Evolutionary conservation across 2,888 invertebrate genomes (phyloP).

Genomic region (Cephalotes varians): DNA sequence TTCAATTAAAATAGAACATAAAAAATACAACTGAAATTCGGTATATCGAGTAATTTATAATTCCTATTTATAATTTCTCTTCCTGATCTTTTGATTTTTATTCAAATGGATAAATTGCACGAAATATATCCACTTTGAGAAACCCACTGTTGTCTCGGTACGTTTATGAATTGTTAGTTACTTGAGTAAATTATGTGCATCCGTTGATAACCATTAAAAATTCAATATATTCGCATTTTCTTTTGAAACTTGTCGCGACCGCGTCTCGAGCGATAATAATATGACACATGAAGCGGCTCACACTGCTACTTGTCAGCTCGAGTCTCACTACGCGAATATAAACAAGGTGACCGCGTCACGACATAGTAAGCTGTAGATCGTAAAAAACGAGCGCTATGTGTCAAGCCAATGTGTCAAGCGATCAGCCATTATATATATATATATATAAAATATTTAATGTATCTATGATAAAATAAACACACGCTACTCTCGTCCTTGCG

Average conservation of each 20-base stretch:
- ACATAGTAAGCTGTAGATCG: constrained; percentile 8
- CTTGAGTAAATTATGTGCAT: too few species aligned
- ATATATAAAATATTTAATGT: not conserved
- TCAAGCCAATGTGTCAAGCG: not conserved
- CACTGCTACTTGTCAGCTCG: not conserved
- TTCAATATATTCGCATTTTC: not conserved
- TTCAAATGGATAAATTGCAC: too few species aligned
- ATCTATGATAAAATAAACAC: not conserved
- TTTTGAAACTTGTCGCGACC: not conserved
- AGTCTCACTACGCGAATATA: not conserved
- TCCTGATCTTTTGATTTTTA: too few species aligned
- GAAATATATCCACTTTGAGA: too few species aligned
- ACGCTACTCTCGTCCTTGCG: not conserved
- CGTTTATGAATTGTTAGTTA: too few species aligned
- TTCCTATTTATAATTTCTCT: too few species aligned
- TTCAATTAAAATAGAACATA: too few species aligned
- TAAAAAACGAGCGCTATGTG: not conserved
- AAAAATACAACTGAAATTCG: too few species aligned
- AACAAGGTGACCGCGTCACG: not conserved
- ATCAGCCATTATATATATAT: not conserved
- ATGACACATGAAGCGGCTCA: not conserved
- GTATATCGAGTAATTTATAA: too few species aligned
- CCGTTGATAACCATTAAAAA: too few species aligned
- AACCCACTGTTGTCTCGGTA: too few species aligned
- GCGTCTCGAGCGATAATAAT: not conserved